phyloP scores from a whole-genome alignment of 2,113 vertebrate species.

The Otis tarda region DNA sequence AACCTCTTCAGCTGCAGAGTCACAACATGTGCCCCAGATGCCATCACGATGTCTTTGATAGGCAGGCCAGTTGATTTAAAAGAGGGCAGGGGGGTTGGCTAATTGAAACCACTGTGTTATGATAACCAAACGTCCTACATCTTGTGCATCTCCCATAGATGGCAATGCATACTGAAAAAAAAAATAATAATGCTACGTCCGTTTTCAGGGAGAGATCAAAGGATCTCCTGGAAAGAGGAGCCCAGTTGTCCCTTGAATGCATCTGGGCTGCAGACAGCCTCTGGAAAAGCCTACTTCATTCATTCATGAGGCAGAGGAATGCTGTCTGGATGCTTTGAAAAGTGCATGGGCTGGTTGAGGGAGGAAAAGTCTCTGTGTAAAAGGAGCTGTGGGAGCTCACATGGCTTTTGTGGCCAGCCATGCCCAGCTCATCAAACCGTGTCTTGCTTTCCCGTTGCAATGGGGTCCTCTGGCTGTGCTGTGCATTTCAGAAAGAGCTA shows the following conservation, averaged over 20 bases:
- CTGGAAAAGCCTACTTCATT: neutral
- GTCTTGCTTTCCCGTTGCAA: neutral
- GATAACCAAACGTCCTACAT: constrained; percentile 44
- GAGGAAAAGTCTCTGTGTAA: neutral
- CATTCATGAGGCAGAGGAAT: neutral
- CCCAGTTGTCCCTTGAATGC: constrained; percentile 28
- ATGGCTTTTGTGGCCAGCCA: neutral
- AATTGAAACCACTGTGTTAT: constrained; percentile 23
- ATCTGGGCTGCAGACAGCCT: constrained; percentile 75
- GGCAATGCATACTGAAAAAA: neutral
- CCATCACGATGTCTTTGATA: neutral
- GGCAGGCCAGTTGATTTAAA: neutral
- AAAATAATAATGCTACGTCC: neutral
- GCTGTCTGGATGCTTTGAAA: neutral
- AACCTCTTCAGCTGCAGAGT: neutral
- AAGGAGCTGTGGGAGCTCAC: neutral
- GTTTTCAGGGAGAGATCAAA: constrained; percentile 59
- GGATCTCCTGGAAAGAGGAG: constrained; percentile 56
- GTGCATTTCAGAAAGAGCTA: neutral
- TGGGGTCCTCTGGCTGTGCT: neutral
- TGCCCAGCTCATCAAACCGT: neutral
- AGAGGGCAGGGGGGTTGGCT: neutral
- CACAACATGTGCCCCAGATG: constrained; percentile 11
- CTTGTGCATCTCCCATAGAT: constrained; percentile 36
- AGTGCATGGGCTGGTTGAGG: neutral